Conservation (phyloP, 2,113 vertebrate genomes). For the Cacatua alba region DNA sequence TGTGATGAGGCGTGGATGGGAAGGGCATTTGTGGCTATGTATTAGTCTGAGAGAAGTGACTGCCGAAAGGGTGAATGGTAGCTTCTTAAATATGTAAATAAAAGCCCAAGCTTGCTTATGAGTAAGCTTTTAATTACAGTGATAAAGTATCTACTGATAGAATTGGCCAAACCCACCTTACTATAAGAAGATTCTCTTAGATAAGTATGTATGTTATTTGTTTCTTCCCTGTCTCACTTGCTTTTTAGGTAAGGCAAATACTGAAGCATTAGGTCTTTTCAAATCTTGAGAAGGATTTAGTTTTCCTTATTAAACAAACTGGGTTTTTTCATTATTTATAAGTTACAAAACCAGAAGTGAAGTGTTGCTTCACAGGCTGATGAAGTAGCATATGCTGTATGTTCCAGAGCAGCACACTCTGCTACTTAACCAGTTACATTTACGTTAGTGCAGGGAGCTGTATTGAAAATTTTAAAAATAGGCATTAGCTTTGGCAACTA, state of each 20-base stretch:
- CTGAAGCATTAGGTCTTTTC: background rate
- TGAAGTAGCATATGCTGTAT: background rate
- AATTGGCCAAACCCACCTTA: background rate
- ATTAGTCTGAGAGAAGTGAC: background rate
- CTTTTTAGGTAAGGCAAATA: background rate
- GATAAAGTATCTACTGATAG: background rate
- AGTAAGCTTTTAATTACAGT: background rate
- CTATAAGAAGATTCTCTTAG: background rate
- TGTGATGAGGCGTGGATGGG: background rate
- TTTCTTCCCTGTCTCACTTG: background rate
- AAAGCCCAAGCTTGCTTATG: background rate
- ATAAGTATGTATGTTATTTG: background rate
- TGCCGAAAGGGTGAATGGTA: background rate
- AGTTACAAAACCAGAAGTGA: background rate
- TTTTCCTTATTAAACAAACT: background rate
- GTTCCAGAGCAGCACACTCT: background rate
- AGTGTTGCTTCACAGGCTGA: background rate
- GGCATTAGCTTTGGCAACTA: background rate
- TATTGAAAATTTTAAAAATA: background rate
- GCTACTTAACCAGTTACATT: background rate
- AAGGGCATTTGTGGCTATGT: background rate
- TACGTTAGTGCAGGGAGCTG: background rate
- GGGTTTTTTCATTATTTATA: background rate
- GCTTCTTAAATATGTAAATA: background rate
- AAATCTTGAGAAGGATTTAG: background rate